phyloP scores from a whole-genome alignment of 37 sponge, comb jelly and placozoan species.

The Tethya wilhelma region DNA sequence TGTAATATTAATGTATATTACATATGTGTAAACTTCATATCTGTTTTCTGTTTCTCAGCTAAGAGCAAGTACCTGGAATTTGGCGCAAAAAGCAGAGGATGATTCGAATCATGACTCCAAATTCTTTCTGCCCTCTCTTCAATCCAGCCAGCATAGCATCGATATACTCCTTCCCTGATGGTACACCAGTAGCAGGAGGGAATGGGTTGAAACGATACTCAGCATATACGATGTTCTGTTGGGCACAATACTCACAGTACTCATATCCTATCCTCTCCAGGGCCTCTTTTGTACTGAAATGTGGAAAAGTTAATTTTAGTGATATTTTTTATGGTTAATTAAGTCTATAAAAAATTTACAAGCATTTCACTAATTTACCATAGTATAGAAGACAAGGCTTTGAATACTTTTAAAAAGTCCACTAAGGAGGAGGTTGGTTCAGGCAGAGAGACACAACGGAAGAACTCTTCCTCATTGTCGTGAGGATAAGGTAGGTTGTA shows the following conservation, averaged over 20 bases:
- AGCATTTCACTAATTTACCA: conserved; percentile 59
- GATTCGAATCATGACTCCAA: conserved; percentile 60
- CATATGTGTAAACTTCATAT: no score
- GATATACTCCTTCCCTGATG: conserved; percentile 35
- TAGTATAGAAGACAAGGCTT: conserved; percentile 43
- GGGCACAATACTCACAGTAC: conserved; percentile 72
- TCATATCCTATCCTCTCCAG: conserved; percentile 75
- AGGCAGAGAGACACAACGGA: conserved; percentile 16
- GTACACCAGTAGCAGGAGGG: background rate
- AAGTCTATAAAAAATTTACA: no score
- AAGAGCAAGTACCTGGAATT: conserved; percentile 66
- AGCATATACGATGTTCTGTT: conserved; percentile 70
- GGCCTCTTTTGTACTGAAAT: conserved; percentile 60
- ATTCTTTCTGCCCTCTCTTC: conserved; percentile 61
- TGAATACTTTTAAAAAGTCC: conserved; percentile 77
- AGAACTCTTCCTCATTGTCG: conserved; percentile 44
- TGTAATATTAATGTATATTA: no score
- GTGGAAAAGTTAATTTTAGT: no score
- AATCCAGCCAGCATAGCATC: conserved; percentile 60
- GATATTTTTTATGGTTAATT: no score
- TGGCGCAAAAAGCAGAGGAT: conserved; percentile 71
- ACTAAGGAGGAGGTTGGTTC: conserved; percentile 43
- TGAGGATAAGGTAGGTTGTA: conserved; percentile 37
- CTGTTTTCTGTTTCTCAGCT: no score
- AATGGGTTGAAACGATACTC: conserved; percentile 79